Percentiles rank a stretch among this genome's conserved stretches.
These are phyloP conservation scores for Apodemia hepburni DNA, from an alignment of 2,888 invertebrate genomes.

Conservation along the genomic window DNA sequence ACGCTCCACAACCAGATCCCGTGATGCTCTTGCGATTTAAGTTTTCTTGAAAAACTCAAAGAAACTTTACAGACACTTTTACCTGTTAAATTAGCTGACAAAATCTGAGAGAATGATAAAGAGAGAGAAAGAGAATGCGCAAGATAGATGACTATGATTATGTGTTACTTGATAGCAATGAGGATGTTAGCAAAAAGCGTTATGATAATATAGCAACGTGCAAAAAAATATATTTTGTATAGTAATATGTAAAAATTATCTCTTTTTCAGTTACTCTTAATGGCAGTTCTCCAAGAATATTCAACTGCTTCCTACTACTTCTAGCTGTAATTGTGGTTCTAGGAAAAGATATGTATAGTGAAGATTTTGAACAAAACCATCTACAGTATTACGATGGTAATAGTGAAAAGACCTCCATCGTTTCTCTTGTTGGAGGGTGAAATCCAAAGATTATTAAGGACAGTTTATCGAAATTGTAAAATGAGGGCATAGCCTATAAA, in stretches of 20 bases:
- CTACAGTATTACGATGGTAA: conserved; percentile 38
- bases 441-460: conserved; percentile 10
- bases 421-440: conserved; percentile 50
- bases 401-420: conserved; percentile 31
- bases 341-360: conserved; percentile 44
- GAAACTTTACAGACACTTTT: too few relatives aligned
- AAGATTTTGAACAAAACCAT: conserved; percentile 36
- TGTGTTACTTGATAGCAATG: too few relatives aligned
- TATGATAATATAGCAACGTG: too few relatives aligned
- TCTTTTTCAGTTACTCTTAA: conserved; percentile 64
- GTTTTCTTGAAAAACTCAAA: too few relatives aligned
- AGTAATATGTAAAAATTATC: conserved; percentile 2
- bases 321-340: conserved; percentile 48
- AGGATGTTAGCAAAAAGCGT: not conserved
- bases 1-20: too few relatives aligned
- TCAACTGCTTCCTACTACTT: conserved; percentile 55
- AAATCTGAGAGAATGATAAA: not conserved
- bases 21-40: too few relatives aligned
- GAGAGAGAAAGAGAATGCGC: too few relatives aligned
- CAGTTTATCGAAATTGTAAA: conserved; percentile 7
- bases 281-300: conserved; percentile 44
- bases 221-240: too few relatives aligned
- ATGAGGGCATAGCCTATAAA: conserved; percentile 1
- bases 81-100: too few relatives aligned
- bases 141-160: too few relatives aligned